Base-by-base conservation (phyloP, 2,888 invertebrate species). In the Seladonia tumulorum region DNA sequence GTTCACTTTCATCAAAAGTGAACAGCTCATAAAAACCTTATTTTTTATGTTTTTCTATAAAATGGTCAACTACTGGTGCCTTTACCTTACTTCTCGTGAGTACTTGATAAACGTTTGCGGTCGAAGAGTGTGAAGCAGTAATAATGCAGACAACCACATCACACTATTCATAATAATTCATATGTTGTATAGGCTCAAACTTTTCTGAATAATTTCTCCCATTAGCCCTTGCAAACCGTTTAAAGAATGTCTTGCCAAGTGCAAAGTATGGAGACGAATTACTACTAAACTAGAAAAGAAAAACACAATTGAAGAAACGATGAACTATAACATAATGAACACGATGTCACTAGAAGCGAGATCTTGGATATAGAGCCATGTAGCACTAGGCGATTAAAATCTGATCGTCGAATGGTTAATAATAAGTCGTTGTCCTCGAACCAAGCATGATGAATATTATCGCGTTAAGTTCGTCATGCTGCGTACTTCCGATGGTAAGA, bases 361-460 rank as follows among this genome's bases (percentile, higher is more conserved):
- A 77, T 72, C 42, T 85, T 47, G n/a, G 45, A 47, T 76, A 76
- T 25, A 83, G 29, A 76, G 49, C 77, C 82, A 85, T 79, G 77
- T 66, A 80, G 82, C 85, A 81, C 60, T 76, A 84, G 76, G 76
- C 79, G 79, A 25, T 60, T 60, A 39, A 73, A 72, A 57, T 79
- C 77, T 82, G 60, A 60, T 25, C 57, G 78, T 83, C 80, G 68
- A 76, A 80, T 85, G 82, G 91, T 89, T 90, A 90, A 90, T 90
- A 81, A 76, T 87, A 89, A 73, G 80, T 83, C 63, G 84, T 81
- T 80, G 68, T 72, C 79, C 47, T 85, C 81, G 76, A 63, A 83
- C 73, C 77, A 91, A 90, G 91, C 90, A 83, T 91, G 90, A 81
- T 89, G 88, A 81, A 81, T 83, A 81, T 85, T 85, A 85, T 84